Percentiles rank a stretch among this genome's conserved stretches.
Evolutionary conservation across 2,888 invertebrate genomes (phyloP).

Genomic region (Lampropteryx suffumata): DNA sequence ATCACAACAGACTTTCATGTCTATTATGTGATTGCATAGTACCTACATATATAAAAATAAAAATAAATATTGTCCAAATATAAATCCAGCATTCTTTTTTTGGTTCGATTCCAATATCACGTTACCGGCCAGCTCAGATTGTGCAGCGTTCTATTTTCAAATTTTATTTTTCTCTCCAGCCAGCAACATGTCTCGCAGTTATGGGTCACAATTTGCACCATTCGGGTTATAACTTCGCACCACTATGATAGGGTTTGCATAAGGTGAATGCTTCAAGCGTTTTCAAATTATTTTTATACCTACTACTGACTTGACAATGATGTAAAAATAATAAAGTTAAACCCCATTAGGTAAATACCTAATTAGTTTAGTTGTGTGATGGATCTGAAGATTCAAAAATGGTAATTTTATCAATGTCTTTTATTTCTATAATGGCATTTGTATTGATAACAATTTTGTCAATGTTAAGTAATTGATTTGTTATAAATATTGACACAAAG

Average conservation of each 20-base stretch:
- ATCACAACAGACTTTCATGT: too few species aligned
- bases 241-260: constrained; percentile 37
- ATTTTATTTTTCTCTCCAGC: constrained; percentile 58
- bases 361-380: too few species aligned
- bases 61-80: constrained; percentile 10
- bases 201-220: constrained; percentile 80
- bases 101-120: constrained; percentile 35
- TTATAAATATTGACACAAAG: too few species aligned
- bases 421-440: too few species aligned
- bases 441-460: too few species aligned
- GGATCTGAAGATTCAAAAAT: too few species aligned
- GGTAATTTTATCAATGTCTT: background rate
- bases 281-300: background rate
- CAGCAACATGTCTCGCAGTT: constrained; percentile 69
- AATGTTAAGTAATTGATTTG: too few species aligned
- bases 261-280: constrained; percentile 29
- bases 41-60: too few species aligned
- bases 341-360: too few species aligned
- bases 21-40: too few species aligned
- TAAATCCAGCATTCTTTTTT: constrained; percentile 17
- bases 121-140: constrained; percentile 35
- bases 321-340: too few species aligned
- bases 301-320: too few species aligned
- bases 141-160: constrained; percentile 45
- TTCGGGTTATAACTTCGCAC: constrained; percentile 71